Conservation (phyloP, 2,113 vertebrate species). For the Menidia beryllina region DNA sequence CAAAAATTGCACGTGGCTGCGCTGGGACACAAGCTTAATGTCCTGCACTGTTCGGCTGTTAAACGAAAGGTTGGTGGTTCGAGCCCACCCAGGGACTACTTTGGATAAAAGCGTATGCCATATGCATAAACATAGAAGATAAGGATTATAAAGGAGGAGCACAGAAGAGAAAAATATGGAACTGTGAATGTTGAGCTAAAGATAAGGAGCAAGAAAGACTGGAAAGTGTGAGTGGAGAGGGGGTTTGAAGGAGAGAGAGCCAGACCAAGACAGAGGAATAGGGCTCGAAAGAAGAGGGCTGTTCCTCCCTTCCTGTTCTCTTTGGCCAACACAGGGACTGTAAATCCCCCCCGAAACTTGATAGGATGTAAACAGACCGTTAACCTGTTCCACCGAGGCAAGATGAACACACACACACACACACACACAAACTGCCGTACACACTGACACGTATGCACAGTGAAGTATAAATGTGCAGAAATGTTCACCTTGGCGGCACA, state of each 20-base stretch:
- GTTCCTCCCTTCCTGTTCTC: slow-evolving; percentile 32
- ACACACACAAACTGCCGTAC: neutral
- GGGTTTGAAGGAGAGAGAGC: neutral
- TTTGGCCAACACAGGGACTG: slow-evolving; percentile 41
- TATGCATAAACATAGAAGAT: too few species aligned
- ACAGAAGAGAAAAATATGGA: neutral
- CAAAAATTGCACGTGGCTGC: neutral
- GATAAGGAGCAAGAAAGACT: neutral
- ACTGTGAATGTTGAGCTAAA: neutral
- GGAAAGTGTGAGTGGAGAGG: neutral
- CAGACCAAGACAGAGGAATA: slow-evolving; percentile 25
- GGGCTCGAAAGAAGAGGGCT: slow-evolving; percentile 24
- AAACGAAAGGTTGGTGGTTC: slow-evolving; percentile 75
- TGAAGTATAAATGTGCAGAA: slow-evolving; percentile 17
- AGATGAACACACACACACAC: slow-evolving; percentile 7
- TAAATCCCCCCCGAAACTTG: slow-evolving; percentile 67
- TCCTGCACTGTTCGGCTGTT: slow-evolving; percentile 12
- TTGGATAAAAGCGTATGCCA: too few species aligned
- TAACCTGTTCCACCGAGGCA: slow-evolving; percentile 31
- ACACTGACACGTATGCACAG: slow-evolving; percentile 6
- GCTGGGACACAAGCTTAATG: slow-evolving; percentile 35
- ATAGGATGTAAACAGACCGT: slow-evolving; percentile 68
- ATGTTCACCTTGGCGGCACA: slow-evolving; percentile 5
- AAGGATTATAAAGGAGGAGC: neutral
- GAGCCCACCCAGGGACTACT: slow-evolving; percentile 69